These are phyloP conservation scores for Andricus quercusramuli DNA, from an alignment of 2,888 invertebrate species.

Conservation along the genomic window DNA sequence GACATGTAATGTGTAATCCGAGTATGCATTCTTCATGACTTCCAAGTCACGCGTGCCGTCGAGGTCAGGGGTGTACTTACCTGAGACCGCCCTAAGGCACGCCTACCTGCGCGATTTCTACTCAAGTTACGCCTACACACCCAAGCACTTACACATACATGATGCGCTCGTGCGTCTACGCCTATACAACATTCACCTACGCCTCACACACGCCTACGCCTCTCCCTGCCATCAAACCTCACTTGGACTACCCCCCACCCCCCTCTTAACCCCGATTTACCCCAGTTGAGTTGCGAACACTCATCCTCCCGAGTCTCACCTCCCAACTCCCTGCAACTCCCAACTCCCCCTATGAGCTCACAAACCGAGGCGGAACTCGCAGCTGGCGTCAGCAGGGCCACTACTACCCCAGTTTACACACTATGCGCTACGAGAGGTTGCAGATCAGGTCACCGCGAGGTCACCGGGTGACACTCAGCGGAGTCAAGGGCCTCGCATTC, in stretches of 20 bases:
- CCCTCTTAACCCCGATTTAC: slow-evolving; percentile 40
- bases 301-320: slow-evolving; percentile 40
- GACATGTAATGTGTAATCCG: slow-evolving; percentile 12
- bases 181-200: slow-evolving; percentile 60
- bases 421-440: slow-evolving; percentile 66
- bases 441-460: slow-evolving; percentile 74
- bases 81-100: slow-evolving; percentile 78
- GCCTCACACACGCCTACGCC: slow-evolving; percentile 47
- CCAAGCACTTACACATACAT: slow-evolving; percentile 56
- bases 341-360: slow-evolving; percentile 47
- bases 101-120: slow-evolving; percentile 76
- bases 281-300: slow-evolving; percentile 49
- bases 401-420: slow-evolving; percentile 74
- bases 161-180: slow-evolving; percentile 62
- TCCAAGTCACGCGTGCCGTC: slow-evolving; percentile 36
- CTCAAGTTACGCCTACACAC: slow-evolving; percentile 73
- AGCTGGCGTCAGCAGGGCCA: slow-evolving; percentile 55
- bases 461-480: slow-evolving; percentile 69
- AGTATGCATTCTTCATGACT: slow-evolving; percentile 24
- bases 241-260: slow-evolving; percentile 21
- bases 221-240: slow-evolving; percentile 25
- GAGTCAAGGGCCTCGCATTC: neutral
- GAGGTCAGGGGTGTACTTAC: slow-evolving; percentile 65
- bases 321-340: slow-evolving; percentile 52
- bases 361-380: slow-evolving; percentile 41